phyloP scores from a whole-genome alignment of 2,888 invertebrate species.

The Malthinus flaveolus region DNA sequence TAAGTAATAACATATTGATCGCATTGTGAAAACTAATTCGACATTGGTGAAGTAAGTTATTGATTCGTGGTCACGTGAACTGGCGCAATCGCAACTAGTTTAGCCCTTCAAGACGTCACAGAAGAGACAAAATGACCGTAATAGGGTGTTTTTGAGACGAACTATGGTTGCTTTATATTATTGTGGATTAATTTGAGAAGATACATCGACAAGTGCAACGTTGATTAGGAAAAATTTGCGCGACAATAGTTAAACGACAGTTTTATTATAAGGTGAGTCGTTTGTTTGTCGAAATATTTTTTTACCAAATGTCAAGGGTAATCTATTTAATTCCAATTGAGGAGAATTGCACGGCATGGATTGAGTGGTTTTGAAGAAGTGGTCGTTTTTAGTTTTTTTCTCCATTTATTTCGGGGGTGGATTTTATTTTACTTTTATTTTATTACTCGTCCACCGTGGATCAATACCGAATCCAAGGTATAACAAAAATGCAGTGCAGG shows the following conservation, averaged over 20 bases:
- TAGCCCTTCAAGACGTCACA: constrained; percentile 23
- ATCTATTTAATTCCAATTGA: constrained; percentile 9
- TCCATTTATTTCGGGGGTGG: background rate
- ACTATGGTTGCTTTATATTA: constrained; percentile 17
- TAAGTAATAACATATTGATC: constrained; percentile 29
- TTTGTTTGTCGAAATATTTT: no score
- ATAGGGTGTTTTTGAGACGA: constrained; percentile 29
- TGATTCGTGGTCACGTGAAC: constrained; percentile 33
- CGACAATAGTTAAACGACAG: background rate
- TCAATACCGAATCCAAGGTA: constrained; percentile 26
- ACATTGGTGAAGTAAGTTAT: constrained; percentile 33
- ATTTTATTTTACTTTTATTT: background rate
- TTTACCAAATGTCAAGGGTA: constrained; percentile 15
- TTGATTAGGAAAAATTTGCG: no score
- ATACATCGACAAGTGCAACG: background rate
- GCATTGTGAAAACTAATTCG: constrained; percentile 17
- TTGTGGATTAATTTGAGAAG: constrained; percentile 10
- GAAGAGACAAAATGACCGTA: constrained; percentile 23
- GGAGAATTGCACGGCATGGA: background rate
- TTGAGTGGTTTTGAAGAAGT: background rate
- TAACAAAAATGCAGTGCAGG: constrained; percentile 22
- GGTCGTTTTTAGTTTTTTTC: background rate
- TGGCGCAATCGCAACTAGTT: constrained; percentile 20
- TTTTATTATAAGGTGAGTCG: background rate
- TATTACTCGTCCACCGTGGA: constrained; percentile 12